phyloP scores from a whole-genome alignment of 2,888 invertebrate species.

The Folsomia candida region DNA sequence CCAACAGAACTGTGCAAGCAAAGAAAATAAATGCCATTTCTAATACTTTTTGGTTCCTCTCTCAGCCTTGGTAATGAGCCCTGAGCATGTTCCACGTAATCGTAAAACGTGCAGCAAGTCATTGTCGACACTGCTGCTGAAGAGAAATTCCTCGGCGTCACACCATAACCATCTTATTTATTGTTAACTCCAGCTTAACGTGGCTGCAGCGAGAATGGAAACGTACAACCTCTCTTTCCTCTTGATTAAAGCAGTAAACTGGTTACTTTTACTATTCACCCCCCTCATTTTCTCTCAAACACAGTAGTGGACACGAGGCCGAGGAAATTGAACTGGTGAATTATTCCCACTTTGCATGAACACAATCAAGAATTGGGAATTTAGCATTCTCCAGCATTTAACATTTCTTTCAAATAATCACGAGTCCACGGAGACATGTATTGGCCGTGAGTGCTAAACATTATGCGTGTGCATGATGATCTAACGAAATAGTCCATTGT shows the following conservation, averaged over 20 bases:
- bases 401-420: too few species aligned
- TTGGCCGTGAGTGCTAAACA: too few species aligned
- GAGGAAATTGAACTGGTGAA: not conserved
- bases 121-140: not conserved
- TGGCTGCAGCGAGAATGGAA: not conserved
- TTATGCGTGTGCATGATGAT: too few species aligned
- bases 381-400: too few species aligned
- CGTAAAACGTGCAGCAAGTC: conserved; percentile 6
- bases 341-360: not conserved
- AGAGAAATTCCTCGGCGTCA: not conserved
- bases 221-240: not conserved
- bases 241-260: conserved; percentile 1
- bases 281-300: not conserved
- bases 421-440: too few species aligned
- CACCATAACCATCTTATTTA: conserved; percentile 1
- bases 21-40: not conserved
- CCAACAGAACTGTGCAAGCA: not conserved
- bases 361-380: too few species aligned
- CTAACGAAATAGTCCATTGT: too few species aligned
- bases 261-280: not conserved
- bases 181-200: not conserved
- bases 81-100: conserved; percentile 2
- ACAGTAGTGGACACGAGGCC: conserved; percentile 6
- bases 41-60: not conserved
- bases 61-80: not conserved